Percentiles rank a stretch among this genome's conserved stretches.
Evolutionary conservation across 2,888 invertebrate species (phyloP).

Genomic region (Rapana venosa): DNA sequence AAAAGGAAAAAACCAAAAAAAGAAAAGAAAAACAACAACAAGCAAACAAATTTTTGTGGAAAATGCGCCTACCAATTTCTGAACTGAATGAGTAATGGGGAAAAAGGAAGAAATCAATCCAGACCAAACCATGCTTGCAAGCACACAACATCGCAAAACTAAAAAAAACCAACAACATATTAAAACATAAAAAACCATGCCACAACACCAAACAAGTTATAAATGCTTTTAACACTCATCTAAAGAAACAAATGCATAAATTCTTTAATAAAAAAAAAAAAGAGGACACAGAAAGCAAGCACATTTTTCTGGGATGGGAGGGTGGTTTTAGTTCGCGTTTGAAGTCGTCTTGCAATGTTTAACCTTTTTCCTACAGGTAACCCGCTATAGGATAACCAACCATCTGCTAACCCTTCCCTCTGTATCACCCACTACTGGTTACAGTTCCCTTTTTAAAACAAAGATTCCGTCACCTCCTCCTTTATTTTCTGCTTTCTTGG

Average conservation of each 20-base stretch:
- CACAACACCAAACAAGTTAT: constrained; percentile 19
- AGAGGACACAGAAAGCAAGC: not conserved
- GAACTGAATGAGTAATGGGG: not conserved
- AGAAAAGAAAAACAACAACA: not conserved
- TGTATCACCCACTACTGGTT: no score
- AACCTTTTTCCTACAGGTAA: no score
- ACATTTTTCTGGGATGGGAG: not conserved
- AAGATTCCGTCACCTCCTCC: no score
- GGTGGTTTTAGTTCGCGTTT: no score
- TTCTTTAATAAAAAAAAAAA: not conserved
- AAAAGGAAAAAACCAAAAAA: not conserved
- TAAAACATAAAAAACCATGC: constrained; percentile 11
- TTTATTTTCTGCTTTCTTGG: no score
- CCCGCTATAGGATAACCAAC: no score
- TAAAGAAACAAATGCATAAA: not conserved
- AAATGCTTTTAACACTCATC: not conserved
- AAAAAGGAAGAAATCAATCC: not conserved
- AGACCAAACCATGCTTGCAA: constrained; percentile 34
- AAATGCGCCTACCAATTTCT: not conserved
- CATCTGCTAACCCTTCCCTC: no score
- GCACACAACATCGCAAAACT: constrained; percentile 5
- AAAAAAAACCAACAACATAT: not conserved
- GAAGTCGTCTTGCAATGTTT: no score
- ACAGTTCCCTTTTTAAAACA: no score
- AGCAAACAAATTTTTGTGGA: not conserved